Conservation (phyloP, 2,888 invertebrate genomes). For the Artemia sinica region DNA sequence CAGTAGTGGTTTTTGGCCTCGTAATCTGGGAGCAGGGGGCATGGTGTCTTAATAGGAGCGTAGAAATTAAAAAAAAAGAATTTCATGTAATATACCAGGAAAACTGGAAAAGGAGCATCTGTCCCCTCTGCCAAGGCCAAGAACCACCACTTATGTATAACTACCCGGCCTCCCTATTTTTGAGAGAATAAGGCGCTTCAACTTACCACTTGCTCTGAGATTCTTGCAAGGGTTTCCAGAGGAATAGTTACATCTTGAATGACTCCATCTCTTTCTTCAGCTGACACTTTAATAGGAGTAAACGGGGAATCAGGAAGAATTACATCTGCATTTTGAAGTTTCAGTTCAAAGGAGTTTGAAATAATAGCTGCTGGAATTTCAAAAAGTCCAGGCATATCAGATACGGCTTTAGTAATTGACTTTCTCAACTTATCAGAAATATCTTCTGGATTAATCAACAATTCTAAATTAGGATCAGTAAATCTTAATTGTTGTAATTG, state of each 20-base stretch:
- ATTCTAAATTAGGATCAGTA: background rate
- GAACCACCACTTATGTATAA: no score
- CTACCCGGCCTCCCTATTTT: no score
- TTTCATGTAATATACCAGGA: no score
- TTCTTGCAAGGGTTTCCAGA: slow-evolving; percentile 6
- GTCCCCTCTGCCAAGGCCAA: no score
- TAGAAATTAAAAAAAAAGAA: no score
- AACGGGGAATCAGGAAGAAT: background rate
- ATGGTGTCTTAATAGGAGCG: no score
- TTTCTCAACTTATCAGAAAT: background rate
- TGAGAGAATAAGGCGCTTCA: no score
- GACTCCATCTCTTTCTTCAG: no score
- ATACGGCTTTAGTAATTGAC: background rate
- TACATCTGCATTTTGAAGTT: background rate
- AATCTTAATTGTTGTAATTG: background rate
- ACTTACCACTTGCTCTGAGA: background rate
- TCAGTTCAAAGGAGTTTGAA: background rate
- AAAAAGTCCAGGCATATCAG: slow-evolving; percentile 2
- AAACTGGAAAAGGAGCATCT: no score
- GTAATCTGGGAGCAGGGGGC: no score
- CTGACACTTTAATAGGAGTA: background rate
- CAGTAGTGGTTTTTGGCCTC: no score
- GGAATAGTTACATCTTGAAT: background rate
- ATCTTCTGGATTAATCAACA: background rate
- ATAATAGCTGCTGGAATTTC: background rate